A percentile compares a stretch with the other conserved stretches of the same genome.
These are phyloP conservation scores for Cephalopholis sonnerati DNA, from an alignment of 2,113 vertebrate genomes.

Conservation along the genomic window DNA sequence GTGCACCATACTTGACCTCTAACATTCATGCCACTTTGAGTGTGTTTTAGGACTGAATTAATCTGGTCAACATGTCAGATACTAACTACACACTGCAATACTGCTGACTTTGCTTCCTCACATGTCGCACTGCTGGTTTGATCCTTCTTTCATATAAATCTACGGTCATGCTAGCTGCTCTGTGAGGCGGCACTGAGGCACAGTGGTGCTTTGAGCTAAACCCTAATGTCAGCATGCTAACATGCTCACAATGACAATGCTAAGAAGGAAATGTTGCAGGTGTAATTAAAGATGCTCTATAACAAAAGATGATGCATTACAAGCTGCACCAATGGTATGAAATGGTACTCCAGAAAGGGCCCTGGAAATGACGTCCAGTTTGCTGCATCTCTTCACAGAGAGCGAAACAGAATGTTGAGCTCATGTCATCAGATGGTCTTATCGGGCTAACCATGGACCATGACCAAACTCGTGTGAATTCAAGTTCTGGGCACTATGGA, in stretches of 20 bases:
- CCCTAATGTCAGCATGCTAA: neutral
- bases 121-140: neutral
- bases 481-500: neutral
- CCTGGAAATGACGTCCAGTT: too few relatives aligned
- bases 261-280: neutral
- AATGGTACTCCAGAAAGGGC: too few relatives aligned
- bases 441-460: too few relatives aligned
- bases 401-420: too few relatives aligned
- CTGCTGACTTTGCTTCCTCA: neutral
- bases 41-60: slow-evolving; percentile 39
- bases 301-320: too few relatives aligned
- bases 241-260: neutral
- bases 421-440: too few relatives aligned
- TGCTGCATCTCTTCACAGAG: too few relatives aligned
- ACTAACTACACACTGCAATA: neutral
- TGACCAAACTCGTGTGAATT: neutral
- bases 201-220: neutral
- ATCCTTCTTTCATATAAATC: neutral
- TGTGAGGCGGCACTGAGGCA: neutral
- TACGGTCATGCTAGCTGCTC: neutral
- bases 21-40: slow-evolving; percentile 36
- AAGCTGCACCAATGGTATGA: too few relatives aligned
- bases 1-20: slow-evolving; percentile 61
- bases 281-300: too few relatives aligned
- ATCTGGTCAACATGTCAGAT: slow-evolving; percentile 4